Evolutionary conservation across 2,797 vertebrate species (phyloP).

Genomic region (Saxicola maurus): DNA sequence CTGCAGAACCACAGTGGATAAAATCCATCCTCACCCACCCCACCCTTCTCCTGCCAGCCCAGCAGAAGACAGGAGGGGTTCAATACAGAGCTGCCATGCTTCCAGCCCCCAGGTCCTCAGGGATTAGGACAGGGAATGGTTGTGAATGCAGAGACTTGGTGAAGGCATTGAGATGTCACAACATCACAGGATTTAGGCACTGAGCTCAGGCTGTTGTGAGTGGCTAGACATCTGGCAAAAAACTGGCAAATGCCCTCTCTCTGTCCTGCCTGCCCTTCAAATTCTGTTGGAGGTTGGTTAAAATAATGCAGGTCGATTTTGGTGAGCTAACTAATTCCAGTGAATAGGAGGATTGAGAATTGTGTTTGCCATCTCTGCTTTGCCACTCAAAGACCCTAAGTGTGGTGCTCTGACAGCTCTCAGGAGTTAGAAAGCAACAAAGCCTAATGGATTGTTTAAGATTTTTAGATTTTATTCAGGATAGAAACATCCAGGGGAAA

Average conservation of each 20-base stretch:
- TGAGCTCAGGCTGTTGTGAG: background rate
- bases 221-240: background rate
- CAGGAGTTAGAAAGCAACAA: background rate
- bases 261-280: background rate
- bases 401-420: background rate
- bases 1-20: fast-evolving
- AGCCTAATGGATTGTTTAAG: background rate
- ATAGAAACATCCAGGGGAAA: background rate
- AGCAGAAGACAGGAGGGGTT: background rate
- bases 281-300: background rate
- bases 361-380: background rate
- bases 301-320: background rate
- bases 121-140: background rate
- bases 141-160: background rate
- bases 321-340: background rate
- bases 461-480: background rate
- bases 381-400: background rate
- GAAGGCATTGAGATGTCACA: background rate
- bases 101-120: too few relatives aligned
- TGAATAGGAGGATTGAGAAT: background rate
- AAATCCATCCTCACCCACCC: background rate
- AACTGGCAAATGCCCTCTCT: background rate
- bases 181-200: background rate
- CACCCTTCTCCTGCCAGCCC: background rate
- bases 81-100: background rate